A percentile compares a stretch with the other conserved stretches of the same genome.
phyloP scores from a whole-genome alignment of 2,888 invertebrate genomes.

The Tetheella fluctuosa region DNA sequence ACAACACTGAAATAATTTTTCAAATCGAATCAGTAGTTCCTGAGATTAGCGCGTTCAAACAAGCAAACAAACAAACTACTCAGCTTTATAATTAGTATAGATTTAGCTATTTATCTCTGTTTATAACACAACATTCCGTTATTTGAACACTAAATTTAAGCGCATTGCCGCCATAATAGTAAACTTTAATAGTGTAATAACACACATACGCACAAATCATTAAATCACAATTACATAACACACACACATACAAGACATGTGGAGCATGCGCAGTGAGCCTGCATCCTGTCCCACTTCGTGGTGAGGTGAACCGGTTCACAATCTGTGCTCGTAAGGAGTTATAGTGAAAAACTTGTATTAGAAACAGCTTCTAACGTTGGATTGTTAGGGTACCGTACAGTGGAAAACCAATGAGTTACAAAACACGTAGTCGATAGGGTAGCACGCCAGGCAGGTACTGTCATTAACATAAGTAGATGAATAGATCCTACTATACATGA shows the following conservation, averaged over 20 bases:
- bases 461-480: no score
- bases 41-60: no score
- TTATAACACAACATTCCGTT: no score
- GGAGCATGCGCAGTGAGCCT: conserved; percentile 46
- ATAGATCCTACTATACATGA: no score
- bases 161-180: neutral
- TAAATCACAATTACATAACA: conserved; percentile 52
- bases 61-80: no score
- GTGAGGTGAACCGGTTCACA: conserved; percentile 69
- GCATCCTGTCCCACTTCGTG: conserved; percentile 74
- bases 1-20: no score
- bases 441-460: no score
- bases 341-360: conserved; percentile 38
- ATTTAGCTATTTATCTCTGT: no score
- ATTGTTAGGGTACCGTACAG: conserved; percentile 21
- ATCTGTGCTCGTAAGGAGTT: conserved; percentile 13
- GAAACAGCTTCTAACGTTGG: conserved; percentile 23
- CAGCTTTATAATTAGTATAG: no score
- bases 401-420: neutral
- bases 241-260: conserved; percentile 31
- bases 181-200: neutral
- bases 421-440: no score
- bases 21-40: no score
- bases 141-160: neutral
- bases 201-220: conserved; percentile 22